Percentiles rank a stretch among this genome's conserved stretches.
phyloP scores from a whole-genome alignment of 2,888 invertebrate genomes.

The Mantis religiosa region DNA sequence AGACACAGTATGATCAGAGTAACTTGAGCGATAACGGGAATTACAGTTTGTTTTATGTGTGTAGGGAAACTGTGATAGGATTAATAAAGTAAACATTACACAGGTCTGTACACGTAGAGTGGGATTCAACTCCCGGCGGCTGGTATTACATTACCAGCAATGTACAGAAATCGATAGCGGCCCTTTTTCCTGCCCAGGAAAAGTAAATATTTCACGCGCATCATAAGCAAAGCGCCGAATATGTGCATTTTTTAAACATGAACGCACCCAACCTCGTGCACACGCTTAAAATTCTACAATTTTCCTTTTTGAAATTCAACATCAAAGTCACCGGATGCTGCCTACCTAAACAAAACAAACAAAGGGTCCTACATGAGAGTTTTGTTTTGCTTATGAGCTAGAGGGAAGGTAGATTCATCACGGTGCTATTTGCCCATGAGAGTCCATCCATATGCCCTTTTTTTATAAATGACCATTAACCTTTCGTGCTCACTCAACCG shows the following conservation, averaged over 20 bases:
- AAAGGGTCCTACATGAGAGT: not conserved
- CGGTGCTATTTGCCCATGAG: not conserved
- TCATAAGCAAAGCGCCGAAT: not conserved
- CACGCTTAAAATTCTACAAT: not conserved
- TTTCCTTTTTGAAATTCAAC: not conserved
- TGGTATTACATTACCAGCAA: not conserved
- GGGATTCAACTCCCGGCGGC: not conserved
- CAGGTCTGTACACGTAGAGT: not conserved
- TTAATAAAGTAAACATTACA: not conserved
- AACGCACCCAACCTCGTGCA: not conserved
- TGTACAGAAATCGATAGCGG: not conserved
- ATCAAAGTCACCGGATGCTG: not conserved
- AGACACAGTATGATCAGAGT: not conserved
- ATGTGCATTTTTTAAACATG: not conserved
- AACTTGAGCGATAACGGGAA: not conserved
- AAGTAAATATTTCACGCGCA: not conserved
- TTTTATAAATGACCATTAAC: not conserved
- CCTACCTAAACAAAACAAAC: not conserved
- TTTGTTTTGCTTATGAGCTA: not conserved
- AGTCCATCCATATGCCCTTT: not conserved
- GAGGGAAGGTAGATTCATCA: not conserved
- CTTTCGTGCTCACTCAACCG: not conserved
- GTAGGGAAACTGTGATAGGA: not conserved
- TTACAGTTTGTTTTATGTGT: too few relatives aligned
- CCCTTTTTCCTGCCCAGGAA: not conserved